Conservation (phyloP, 2,113 vertebrate genomes). For the Caretta caretta region DNA sequence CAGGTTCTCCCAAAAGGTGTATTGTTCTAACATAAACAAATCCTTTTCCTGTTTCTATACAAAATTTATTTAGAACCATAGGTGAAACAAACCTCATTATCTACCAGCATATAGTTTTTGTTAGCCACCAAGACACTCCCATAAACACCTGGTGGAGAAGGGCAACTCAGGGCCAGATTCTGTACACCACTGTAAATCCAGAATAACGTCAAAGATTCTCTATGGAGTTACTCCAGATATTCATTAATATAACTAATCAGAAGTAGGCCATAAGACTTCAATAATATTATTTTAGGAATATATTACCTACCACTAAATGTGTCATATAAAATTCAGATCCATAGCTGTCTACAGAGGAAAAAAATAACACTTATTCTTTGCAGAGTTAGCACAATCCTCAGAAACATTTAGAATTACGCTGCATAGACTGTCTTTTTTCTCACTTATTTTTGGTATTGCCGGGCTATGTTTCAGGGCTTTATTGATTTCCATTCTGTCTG, state of each 20-base stretch:
- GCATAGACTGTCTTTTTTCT: slow-evolving; percentile 7
- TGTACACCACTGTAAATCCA: slow-evolving; percentile 14
- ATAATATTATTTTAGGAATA: slow-evolving; percentile 46
- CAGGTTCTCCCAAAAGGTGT: not conserved
- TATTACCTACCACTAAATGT: slow-evolving; percentile 20
- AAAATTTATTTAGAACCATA: slow-evolving; percentile 33
- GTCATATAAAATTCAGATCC: slow-evolving; percentile 55
- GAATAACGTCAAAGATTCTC: not conserved
- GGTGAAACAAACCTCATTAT: not conserved
- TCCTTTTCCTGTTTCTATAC: not conserved
- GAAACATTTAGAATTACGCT: slow-evolving; percentile 43
- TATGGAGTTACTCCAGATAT: not conserved
- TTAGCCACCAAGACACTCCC: slow-evolving; percentile 47
- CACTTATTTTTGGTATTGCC: slow-evolving; percentile 65
- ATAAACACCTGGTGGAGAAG: slow-evolving; percentile 41
- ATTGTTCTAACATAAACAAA: slow-evolving; percentile 30
- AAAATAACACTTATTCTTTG: slow-evolving; percentile 32
- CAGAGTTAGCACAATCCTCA: slow-evolving; percentile 31
- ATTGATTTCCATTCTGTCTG: slow-evolving; percentile 76
- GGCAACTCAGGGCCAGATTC: not conserved
- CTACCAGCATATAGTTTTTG: slow-evolving; percentile 43
- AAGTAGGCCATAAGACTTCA: slow-evolving; percentile 46
- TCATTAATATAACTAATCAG: slow-evolving; percentile 17
- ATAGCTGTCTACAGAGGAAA: slow-evolving; percentile 31
- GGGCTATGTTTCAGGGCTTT: slow-evolving; percentile 49